Conservation (phyloP, 2,113 vertebrate genomes). For the Trichechus manatus region DNA sequence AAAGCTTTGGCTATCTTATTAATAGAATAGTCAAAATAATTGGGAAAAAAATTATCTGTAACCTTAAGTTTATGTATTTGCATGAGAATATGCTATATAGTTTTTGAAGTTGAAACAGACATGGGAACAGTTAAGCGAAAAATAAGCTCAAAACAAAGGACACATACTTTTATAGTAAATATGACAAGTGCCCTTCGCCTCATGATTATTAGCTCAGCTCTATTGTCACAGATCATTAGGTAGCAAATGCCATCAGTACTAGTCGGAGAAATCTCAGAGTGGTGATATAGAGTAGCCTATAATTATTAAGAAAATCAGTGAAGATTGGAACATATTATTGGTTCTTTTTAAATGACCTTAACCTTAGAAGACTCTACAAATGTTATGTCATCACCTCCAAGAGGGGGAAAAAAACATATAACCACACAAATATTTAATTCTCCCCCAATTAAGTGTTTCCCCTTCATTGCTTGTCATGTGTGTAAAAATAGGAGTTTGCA, state of each 20-base stretch:
- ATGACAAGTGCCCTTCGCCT: constrained; percentile 6
- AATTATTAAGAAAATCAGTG: constrained; percentile 64
- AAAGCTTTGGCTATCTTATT: constrained; percentile 42
- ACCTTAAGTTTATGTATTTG: constrained; percentile 28
- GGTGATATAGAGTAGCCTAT: background rate
- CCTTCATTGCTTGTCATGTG: background rate
- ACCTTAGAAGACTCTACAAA: constrained; percentile 59
- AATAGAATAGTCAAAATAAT: constrained; percentile 64
- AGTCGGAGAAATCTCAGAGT: background rate
- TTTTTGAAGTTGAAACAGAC: constrained; percentile 58
- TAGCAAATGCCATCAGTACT: constrained; percentile 48
- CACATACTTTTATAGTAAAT: constrained; percentile 41
- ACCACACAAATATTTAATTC: constrained; percentile 65
- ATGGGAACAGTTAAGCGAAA: background rate
- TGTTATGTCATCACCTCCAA: background rate
- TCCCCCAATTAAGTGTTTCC: background rate
- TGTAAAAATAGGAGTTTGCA: background rate
- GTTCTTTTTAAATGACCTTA: constrained; percentile 56
- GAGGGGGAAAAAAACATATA: background rate
- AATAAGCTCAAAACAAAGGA: constrained; percentile 12
- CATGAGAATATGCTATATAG: background rate
- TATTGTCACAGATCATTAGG: constrained; percentile 1
- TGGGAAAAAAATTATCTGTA: constrained; percentile 63
- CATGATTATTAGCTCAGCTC: constrained; percentile 32
- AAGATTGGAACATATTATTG: background rate